Percentiles rank a stretch among this genome's conserved stretches.
These are phyloP conservation scores for Helostoma temminkii DNA, from an alignment of 2,797 vertebrate genomes.

Conservation along the genomic window DNA sequence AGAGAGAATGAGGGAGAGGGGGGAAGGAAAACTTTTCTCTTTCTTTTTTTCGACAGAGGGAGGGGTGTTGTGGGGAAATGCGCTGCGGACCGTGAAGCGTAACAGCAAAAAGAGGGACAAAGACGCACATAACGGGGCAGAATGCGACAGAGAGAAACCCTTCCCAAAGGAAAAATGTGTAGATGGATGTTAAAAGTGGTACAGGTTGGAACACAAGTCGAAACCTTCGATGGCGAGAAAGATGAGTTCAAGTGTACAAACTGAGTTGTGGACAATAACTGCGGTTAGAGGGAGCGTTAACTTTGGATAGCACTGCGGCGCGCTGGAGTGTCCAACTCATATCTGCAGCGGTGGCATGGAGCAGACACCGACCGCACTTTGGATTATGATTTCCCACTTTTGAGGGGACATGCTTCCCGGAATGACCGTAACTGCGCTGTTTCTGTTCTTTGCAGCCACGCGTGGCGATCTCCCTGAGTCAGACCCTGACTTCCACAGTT, in stretches of 20 bases:
- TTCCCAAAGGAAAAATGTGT: constrained; percentile 15
- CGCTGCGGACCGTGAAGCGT: constrained; percentile 83
- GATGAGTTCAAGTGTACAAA: constrained; percentile 33
- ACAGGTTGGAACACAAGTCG: not conserved
- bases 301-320: constrained; percentile 41
- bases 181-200: constrained; percentile 30
- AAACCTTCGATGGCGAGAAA: constrained; percentile 24
- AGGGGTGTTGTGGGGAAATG: constrained; percentile 79
- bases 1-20: constrained; percentile 41
- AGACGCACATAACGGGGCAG: constrained; percentile 76
- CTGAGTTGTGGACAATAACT: constrained; percentile 34
- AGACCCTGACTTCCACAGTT: constrained; percentile 17
- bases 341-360: constrained; percentile 28
- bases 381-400: constrained; percentile 1
- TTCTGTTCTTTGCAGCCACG: constrained; percentile 41
- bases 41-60: constrained; percentile 67
- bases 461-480: constrained; percentile 45
- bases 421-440: constrained; percentile 16
- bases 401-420: constrained; percentile 39
- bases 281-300: constrained; percentile 43
- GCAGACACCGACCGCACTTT: not conserved
- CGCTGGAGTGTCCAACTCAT: constrained; percentile 11
- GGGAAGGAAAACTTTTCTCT: constrained; percentile 73
- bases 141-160: constrained; percentile 51
- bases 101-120: constrained; percentile 78